phyloP scores from a whole-genome alignment of 2,888 invertebrate genomes.

The Drosophila pullipes region DNA sequence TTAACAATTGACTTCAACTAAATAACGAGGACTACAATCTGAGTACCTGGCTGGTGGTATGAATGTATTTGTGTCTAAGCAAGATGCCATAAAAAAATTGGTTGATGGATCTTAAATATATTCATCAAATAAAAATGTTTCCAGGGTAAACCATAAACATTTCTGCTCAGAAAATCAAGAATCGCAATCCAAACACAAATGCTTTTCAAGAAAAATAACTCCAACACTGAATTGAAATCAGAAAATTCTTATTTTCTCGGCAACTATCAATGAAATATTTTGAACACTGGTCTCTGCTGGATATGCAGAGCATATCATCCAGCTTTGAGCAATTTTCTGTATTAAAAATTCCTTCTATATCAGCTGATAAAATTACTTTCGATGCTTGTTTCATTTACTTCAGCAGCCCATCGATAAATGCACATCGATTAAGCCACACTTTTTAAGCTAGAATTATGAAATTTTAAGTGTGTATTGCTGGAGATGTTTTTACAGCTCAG shows the following conservation, averaged over 20 bases:
- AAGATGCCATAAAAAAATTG: background rate
- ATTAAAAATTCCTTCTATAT: background rate
- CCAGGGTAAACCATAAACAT: background rate
- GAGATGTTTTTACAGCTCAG: background rate
- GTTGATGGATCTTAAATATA: background rate
- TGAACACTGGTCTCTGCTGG: background rate
- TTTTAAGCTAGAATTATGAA: background rate
- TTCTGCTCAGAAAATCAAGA: background rate
- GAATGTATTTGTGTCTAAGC: background rate
- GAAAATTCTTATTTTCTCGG: background rate
- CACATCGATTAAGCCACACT: background rate
- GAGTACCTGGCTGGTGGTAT: background rate
- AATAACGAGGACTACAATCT: background rate
- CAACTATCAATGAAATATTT: background rate
- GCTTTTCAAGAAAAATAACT: background rate
- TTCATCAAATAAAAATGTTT: background rate
- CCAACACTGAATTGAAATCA: background rate
- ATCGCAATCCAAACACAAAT: background rate
- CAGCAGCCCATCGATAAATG: background rate
- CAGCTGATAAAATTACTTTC: background rate
- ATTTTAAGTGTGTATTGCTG: background rate
- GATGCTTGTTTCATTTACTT: background rate
- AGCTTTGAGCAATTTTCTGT: background rate
- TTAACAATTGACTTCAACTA: background rate
- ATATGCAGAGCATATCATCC: background rate